Conservation (phyloP, 2,113 vertebrate genomes). For the Butastur rufipennis region DNA sequence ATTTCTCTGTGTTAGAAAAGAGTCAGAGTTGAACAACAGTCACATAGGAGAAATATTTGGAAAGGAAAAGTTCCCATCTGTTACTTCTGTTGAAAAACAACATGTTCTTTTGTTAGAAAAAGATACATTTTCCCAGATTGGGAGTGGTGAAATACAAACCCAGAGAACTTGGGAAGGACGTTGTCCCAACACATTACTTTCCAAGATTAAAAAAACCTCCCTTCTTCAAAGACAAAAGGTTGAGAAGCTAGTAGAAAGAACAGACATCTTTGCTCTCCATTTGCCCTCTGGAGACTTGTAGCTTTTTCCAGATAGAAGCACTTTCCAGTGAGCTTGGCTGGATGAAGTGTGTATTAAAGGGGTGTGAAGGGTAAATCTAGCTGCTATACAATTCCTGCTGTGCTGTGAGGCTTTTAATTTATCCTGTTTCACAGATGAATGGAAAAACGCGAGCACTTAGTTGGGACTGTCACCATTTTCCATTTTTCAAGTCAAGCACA, state of each 20-base stretch:
- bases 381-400: not conserved
- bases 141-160: not conserved
- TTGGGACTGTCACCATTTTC: not conserved
- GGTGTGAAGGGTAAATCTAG: not conserved
- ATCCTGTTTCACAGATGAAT: not conserved
- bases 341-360: not conserved
- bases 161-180: not conserved
- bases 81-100: slow-evolving; percentile 27
- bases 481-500: not conserved
- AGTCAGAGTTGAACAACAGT: not conserved
- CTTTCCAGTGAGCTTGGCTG: not conserved
- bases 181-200: not conserved
- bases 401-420: not conserved
- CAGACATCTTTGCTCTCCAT: not conserved
- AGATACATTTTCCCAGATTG: not conserved
- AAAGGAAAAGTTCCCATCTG: slow-evolving; percentile 23
- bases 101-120: not conserved
- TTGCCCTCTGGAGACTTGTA: not conserved
- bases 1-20: not conserved
- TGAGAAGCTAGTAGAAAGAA: not conserved
- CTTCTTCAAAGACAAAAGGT: not conserved
- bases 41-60: slow-evolving; percentile 11
- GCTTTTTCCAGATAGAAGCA: not conserved
- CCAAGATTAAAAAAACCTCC: not conserved
- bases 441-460: not conserved